Evolutionary conservation across 2,797 vertebrate species (phyloP).

Genomic region (Gambelia wislizenii): DNA sequence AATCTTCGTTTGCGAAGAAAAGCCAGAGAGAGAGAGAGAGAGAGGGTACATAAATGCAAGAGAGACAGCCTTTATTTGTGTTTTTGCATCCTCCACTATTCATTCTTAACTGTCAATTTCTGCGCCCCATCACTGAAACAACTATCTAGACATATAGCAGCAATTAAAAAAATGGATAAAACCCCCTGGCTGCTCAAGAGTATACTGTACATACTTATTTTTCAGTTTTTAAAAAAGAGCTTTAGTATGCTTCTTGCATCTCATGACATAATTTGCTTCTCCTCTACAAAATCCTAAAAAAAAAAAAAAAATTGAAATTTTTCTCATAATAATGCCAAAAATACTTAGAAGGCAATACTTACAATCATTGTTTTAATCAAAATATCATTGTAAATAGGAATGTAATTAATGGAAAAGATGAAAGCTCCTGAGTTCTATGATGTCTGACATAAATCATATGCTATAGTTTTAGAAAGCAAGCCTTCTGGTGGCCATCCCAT

Average conservation of each 20-base stretch:
- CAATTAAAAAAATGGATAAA: too few species aligned
- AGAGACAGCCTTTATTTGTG: too few species aligned
- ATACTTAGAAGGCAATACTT: constrained; percentile 70
- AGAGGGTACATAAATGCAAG: too few species aligned
- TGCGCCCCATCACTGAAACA: too few species aligned
- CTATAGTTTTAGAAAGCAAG: constrained; percentile 60
- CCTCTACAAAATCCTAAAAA: constrained; percentile 56
- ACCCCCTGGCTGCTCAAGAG: too few species aligned
- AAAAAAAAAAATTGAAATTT: constrained; percentile 17
- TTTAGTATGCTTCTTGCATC: not conserved
- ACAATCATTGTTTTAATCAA: constrained; percentile 62
- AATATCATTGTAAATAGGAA: constrained; percentile 61
- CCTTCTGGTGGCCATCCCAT: constrained; percentile 63
- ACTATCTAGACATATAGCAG: too few species aligned
- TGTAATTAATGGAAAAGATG: constrained; percentile 77
- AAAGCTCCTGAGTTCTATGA: constrained; percentile 77
- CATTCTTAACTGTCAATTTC: too few species aligned
- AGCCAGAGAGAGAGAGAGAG: too few species aligned
- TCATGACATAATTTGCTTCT: constrained; percentile 43
- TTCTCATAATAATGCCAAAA: constrained; percentile 50
- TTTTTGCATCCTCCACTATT: too few species aligned
- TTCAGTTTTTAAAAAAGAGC: not conserved
- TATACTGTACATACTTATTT: too few species aligned
- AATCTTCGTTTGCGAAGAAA: too few species aligned
- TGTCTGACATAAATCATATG: constrained; percentile 67